Evolutionary conservation across 2,888 invertebrate species (phyloP).

Genomic region (Galerucella calmariensis): DNA sequence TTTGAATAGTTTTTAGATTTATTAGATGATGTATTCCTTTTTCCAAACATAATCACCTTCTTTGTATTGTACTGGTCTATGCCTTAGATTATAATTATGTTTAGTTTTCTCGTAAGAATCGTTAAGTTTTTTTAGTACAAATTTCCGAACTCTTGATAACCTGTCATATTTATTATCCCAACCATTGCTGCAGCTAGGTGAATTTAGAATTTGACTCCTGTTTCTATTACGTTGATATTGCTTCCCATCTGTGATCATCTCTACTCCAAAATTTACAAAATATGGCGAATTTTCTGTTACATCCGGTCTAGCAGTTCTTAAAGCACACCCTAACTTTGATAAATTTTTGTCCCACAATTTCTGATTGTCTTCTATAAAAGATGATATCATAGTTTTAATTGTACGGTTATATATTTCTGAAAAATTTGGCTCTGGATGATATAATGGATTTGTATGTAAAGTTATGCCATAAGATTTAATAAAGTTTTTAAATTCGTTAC

Average conservation of each 20-base stretch:
- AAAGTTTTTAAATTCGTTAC: slow-evolving; percentile 31
- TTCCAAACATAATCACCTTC: background rate
- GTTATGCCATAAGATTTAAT: slow-evolving; percentile 36
- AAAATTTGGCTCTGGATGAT: slow-evolving; percentile 55
- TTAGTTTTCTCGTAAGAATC: background rate
- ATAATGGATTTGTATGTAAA: slow-evolving; percentile 45
- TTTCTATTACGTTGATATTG: background rate
- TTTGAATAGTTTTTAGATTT: slow-evolving; percentile 1
- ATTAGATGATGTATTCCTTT: slow-evolving; percentile 1
- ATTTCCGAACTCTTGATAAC: background rate
- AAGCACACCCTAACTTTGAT: slow-evolving; percentile 49
- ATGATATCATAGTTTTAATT: slow-evolving; percentile 49
- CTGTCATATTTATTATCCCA: background rate
- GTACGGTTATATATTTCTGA: slow-evolving; percentile 55
- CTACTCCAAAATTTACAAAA: slow-evolving; percentile 7
- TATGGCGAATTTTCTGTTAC: background rate
- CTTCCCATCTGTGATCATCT: slow-evolving; percentile 4
- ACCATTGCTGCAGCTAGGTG: background rate
- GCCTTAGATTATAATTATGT: background rate
- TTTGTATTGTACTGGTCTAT: background rate
- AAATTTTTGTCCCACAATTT: slow-evolving; percentile 50
- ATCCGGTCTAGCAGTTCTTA: background rate
- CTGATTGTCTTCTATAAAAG: slow-evolving; percentile 18
- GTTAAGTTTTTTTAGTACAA: slow-evolving; percentile 4
- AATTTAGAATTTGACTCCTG: background rate